These are phyloP conservation scores for Crocodylus rhombifer DNA, from an alignment of 2,797 vertebrate species.

Conservation along the genomic window DNA sequence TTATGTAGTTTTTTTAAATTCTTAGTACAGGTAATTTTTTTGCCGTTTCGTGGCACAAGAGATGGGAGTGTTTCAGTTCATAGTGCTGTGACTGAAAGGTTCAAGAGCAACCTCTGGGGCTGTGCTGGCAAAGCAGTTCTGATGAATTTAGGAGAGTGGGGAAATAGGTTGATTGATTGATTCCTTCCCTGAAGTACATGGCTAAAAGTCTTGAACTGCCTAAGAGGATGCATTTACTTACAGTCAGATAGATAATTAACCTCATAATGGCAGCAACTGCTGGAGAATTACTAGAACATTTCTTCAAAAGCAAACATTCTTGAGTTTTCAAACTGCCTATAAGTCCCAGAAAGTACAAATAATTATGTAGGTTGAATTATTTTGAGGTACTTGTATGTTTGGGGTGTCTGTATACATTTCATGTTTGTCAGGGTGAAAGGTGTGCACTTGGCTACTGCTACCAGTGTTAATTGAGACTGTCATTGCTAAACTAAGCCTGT, in stretches of 20 bases:
- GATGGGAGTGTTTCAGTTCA: not conserved
- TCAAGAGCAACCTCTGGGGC: not conserved
- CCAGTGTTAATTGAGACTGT: not conserved
- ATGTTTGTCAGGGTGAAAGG: not conserved
- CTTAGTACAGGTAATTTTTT: conserved; percentile 44
- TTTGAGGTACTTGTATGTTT: not conserved
- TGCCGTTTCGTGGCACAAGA: not conserved
- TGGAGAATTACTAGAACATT: not conserved
- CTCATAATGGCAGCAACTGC: fast-evolving
- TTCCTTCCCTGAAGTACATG: not conserved
- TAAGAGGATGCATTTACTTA: not conserved
- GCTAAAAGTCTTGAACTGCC: not conserved
- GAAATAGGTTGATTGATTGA: not conserved
- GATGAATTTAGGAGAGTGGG: not conserved
- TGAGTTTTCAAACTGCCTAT: not conserved
- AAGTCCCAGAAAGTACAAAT: not conserved
- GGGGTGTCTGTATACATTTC: not conserved
- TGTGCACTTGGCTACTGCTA: not conserved
- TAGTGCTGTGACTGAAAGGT: not conserved
- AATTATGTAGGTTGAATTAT: not conserved
- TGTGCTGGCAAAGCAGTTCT: not conserved
- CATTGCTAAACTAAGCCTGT: not conserved
- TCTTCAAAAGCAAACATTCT: not conserved
- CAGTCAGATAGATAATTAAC: fast-evolving
- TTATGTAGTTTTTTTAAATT: not conserved